Percentiles rank a stretch among this genome's conserved stretches.
Evolutionary conservation across 2,888 invertebrate genomes (phyloP).

Genomic region (Microchrysa polita): DNA sequence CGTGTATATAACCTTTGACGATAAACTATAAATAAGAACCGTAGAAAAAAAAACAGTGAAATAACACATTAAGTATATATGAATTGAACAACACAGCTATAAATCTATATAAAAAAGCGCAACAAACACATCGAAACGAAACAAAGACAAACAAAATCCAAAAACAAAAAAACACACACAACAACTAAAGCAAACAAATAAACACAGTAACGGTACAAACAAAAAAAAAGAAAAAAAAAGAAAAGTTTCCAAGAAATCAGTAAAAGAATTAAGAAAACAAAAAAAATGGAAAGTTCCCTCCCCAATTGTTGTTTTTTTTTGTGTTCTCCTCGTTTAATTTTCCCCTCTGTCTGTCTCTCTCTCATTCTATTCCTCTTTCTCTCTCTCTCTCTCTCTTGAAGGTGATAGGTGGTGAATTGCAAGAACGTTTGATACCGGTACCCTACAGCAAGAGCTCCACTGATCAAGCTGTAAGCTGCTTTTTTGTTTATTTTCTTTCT

Average conservation of each 20-base stretch:
- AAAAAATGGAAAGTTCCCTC: slow-evolving; percentile 29
- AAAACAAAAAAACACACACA: neutral
- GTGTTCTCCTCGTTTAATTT: slow-evolving; percentile 55
- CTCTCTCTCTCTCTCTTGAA: slow-evolving; percentile 91
- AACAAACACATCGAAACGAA: too few relatives aligned
- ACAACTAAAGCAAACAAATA: neutral
- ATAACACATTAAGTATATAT: too few relatives aligned
- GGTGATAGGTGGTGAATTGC: slow-evolving; percentile 99
- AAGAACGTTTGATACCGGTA: slow-evolving; percentile 99
- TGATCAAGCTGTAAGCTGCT: slow-evolving; percentile 99
- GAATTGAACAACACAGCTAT: too few relatives aligned
- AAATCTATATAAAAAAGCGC: too few relatives aligned
- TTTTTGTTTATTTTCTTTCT: slow-evolving; percentile 57
- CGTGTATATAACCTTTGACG: too few relatives aligned
- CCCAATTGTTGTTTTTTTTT: too few relatives aligned
- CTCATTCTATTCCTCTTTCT: too few relatives aligned
- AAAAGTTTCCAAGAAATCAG: slow-evolving; percentile 48
- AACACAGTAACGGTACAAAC: neutral
- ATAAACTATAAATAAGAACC: too few relatives aligned
- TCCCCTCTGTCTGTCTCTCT: slow-evolving; percentile 83
- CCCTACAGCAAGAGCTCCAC: slow-evolving; percentile 99
- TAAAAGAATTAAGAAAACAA: slow-evolving; percentile 48
- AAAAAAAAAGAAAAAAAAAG: slow-evolving; percentile 46
- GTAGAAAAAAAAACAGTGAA: too few relatives aligned
- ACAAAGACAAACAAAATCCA: too few relatives aligned